These are phyloP conservation scores for Malurus elegans DNA, from an alignment of 2,113 vertebrate species.

Conservation along the genomic window DNA sequence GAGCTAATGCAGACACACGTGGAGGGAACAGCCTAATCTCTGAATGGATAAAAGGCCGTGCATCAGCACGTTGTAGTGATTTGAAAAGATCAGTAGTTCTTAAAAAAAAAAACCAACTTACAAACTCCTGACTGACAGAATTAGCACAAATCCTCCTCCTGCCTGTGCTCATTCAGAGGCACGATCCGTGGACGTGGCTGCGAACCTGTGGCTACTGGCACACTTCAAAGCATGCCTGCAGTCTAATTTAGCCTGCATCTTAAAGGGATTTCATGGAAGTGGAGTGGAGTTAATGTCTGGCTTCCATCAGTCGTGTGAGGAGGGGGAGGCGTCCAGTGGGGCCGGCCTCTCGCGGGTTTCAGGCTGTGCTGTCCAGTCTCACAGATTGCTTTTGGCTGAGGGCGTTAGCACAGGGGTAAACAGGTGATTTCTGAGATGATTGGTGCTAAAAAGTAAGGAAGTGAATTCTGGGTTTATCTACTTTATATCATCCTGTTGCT, in stretches of 20 bases:
- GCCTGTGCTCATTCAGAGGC: not conserved
- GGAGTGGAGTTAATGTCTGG: not conserved
- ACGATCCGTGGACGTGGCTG: not conserved
- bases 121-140: not conserved
- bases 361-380: not conserved
- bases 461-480: not conserved
- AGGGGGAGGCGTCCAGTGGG: not conserved
- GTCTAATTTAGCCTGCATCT: not conserved
- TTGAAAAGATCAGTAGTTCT: not conserved
- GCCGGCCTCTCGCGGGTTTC: not conserved
- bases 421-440: not conserved
- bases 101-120: not conserved
- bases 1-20: not conserved
- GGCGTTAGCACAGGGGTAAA: not conserved
- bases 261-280: not conserved
- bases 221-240: not conserved
- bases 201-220: not conserved
- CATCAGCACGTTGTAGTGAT: not conserved
- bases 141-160: slow-evolving; percentile 30
- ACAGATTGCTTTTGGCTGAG: not conserved
- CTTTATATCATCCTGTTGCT: not conserved
- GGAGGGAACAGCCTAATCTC: not conserved
- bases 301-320: not conserved
- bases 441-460: not conserved
- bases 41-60: not conserved